These are phyloP conservation scores for Propithecus perrieri DNA, from an alignment of 2,797 vertebrate species.

Conservation along the genomic window DNA sequence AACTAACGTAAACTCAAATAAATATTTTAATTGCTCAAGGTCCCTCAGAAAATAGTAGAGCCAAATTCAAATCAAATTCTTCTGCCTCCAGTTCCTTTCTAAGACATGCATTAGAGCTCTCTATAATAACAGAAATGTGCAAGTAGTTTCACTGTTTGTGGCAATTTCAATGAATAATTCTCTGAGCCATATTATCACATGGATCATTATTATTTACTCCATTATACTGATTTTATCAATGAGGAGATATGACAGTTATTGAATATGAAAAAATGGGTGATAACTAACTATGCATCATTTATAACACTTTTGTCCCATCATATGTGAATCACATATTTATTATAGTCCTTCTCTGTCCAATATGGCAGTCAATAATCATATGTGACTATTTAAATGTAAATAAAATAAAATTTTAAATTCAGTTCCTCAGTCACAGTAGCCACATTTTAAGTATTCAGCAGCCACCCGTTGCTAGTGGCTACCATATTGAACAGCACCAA, in stretches of 20 bases:
- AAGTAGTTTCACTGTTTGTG: neutral
- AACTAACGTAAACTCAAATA: neutral
- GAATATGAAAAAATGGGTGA: neutral
- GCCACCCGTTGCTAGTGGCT: neutral
- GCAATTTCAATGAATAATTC: neutral
- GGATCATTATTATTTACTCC: neutral
- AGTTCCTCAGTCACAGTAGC: neutral
- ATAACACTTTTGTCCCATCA: neutral
- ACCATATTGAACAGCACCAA: neutral
- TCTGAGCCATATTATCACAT: neutral
- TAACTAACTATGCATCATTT: neutral
- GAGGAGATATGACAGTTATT: neutral
- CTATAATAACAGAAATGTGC: neutral
- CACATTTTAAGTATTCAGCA: neutral
- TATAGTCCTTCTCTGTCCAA: neutral
- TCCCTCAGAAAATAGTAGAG: slow-evolving; percentile 12
- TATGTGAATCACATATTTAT: neutral
- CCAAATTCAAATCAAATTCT: neutral
- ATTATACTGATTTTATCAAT: neutral
- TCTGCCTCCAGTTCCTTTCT: neutral
- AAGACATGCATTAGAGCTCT: neutral
- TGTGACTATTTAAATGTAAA: neutral
- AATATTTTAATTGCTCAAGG: neutral
- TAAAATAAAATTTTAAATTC: slow-evolving; percentile 5
- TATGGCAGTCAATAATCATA: neutral